Evolutionary conservation across 2,888 invertebrate genomes (phyloP), one percentile per base, ranked within the genome.

Genomic region (Trachelus iudaicus): DNA sequence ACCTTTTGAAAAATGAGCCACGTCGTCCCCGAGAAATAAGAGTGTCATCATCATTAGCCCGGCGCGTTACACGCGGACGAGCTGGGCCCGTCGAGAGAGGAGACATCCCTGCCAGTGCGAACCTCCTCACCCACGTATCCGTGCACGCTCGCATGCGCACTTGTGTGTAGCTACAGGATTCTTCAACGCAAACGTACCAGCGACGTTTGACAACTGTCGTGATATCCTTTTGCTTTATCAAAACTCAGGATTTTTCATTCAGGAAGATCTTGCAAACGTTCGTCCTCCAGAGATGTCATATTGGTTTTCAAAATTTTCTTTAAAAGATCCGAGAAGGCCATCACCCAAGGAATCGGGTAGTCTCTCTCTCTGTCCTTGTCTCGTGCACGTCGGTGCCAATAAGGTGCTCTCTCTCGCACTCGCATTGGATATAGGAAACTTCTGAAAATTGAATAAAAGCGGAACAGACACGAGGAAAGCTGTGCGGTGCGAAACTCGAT

Each of bases 41-140:
- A 91, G 90, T 90, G 90, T 91, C 91, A 91, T 91, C 91, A 91
- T 91, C 91, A 91, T 91, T 91, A 91, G 91, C 89, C 87, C 87
- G 86, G 84, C 86, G 87, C 89, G 88, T 90, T 90, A 88, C 88
- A 87, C 88, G 85, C 82, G 82, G 79, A 80, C 79, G 77, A 78
- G 71, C 37, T 77, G 79, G 78, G 68, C 75, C 75, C 33, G 34
- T 11, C 35, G 73, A 13, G 34, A 33, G 33, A 33, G 33, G 33
- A 3, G 33, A 33, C 33, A 3, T 33, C 33, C 34, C 9, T 11
- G 37, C 37, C 30, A 33, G 71, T 30, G 71, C 71, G 71, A 33
- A 71, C 71, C 56, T 56, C 71, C 56, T 56, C 56, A 23, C 56
- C 56, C 56, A 56, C 56, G 23, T 56, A 23, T 56, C 23, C 56